Conservation (phyloP, 1,140 invertebrate species). For the Schlechtendalia chinensis region DNA sequence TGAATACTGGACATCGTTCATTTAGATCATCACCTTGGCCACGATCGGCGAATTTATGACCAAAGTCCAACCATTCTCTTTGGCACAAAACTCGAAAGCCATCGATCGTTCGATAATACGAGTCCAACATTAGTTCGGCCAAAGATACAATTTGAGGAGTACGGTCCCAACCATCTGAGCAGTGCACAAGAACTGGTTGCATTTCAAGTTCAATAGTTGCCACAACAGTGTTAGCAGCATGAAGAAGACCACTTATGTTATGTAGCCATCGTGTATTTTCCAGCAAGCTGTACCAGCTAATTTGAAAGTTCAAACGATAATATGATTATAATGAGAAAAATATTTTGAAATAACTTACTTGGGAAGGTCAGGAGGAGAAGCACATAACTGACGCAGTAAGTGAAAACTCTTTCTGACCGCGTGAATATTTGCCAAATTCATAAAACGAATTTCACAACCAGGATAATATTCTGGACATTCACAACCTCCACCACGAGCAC, state of each 20-base stretch:
- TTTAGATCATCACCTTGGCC: conserved; percentile 86
- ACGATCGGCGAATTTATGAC: conserved; percentile 94
- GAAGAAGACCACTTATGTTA: conserved; percentile 79
- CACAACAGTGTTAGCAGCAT: conserved; percentile 75
- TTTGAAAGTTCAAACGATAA: conserved; percentile 53
- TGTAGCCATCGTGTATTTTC: conserved; percentile 89
- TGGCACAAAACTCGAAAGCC: conserved; percentile 90
- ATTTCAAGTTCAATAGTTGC: conserved; percentile 78
- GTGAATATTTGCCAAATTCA: conserved; percentile 96
- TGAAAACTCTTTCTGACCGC: conserved; percentile 85
- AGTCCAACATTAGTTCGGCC: conserved; percentile 88
- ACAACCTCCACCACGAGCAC: conserved; percentile 91
- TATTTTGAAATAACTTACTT: conserved; percentile 63
- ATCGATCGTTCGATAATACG: conserved; percentile 88
- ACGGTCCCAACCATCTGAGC: conserved; percentile 95
- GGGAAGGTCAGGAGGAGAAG: conserved; percentile 70
- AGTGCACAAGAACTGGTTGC: conserved; percentile 90
- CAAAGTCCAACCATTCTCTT: conserved; percentile 94
- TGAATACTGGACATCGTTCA: conserved; percentile 92
- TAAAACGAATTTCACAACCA: conserved; percentile 91
- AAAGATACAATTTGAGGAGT: conserved; percentile 91
- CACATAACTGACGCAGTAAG: conserved; percentile 71
- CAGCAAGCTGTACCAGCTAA: conserved; percentile 81
- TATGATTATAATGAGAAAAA: not conserved
- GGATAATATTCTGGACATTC: conserved; percentile 95